phyloP scores from a whole-genome alignment of 2,113 vertebrate genomes.

The Cygnus atratus region DNA sequence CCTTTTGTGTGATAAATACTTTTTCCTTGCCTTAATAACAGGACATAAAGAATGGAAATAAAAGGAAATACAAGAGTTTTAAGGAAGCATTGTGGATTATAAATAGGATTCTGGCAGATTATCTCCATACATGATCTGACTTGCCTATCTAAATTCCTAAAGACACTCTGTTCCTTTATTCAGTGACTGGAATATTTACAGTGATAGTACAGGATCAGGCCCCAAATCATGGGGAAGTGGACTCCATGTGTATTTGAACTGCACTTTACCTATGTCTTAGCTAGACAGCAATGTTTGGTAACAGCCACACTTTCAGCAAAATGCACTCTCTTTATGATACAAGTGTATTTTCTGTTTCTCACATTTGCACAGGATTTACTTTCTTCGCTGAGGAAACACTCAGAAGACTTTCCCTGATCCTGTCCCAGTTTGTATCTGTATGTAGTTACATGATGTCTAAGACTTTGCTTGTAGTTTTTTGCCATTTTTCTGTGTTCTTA shows the following conservation, averaged over 20 bases:
- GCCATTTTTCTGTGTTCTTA: background rate
- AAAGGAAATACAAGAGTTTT: background rate
- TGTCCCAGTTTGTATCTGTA: accelerated
- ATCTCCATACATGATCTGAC: background rate
- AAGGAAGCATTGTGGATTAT: background rate
- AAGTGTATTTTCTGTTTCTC: background rate
- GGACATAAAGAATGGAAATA: background rate
- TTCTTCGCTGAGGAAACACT: accelerated
- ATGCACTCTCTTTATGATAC: accelerated
- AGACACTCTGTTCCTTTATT: background rate
- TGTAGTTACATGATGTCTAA: background rate
- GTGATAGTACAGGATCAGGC: background rate
- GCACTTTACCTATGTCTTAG: background rate
- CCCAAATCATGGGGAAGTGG: background rate
- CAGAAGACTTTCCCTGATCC: background rate
- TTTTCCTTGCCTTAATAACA: background rate
- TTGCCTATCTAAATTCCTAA: background rate
- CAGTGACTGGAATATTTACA: background rate
- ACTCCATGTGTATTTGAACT: background rate
- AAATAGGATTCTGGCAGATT: background rate
- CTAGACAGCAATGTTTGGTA: background rate
- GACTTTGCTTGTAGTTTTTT: background rate
- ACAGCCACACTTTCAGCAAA: background rate
- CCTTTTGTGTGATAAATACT: background rate
- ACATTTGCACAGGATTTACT: background rate